Evolutionary conservation across 2,113 vertebrate species (phyloP).

Genomic region (Syngnathus typhle): DNA sequence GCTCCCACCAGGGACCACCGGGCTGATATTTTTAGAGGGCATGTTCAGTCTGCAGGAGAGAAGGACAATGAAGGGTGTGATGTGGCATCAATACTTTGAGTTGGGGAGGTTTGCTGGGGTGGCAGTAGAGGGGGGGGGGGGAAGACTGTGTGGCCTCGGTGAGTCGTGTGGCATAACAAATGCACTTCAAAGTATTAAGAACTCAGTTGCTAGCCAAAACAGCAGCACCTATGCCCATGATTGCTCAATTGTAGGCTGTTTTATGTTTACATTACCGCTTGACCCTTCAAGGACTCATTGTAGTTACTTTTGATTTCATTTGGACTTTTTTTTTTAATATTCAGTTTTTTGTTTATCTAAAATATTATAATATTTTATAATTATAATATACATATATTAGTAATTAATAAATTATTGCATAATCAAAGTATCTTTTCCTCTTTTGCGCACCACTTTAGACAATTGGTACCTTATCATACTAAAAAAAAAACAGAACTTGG

Average conservation of each 20-base stretch:
- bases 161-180: constrained; percentile 51
- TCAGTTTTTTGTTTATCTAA: too few species aligned
- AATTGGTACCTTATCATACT: constrained; percentile 27
- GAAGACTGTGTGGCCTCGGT: constrained; percentile 72
- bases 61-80: constrained; percentile 76
- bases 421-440: too few species aligned
- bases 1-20: constrained; percentile 66
- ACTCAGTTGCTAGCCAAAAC: not conserved
- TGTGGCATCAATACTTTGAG: constrained; percentile 71
- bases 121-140: constrained; percentile 36
- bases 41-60: constrained; percentile 72
- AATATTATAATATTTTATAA: too few species aligned
- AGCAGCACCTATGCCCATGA: not conserved
- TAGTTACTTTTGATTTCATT: too few species aligned
- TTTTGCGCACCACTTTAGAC: constrained; percentile 11
- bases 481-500: not conserved
- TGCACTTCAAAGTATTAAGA: not conserved
- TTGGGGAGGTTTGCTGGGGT: constrained; percentile 46
- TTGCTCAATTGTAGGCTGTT: not conserved
- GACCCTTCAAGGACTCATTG: too few species aligned
- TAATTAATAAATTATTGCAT: too few species aligned
- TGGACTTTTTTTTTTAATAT: too few species aligned
- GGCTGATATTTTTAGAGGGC: constrained; percentile 76
- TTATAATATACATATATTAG: too few species aligned
- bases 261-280: too few species aligned